Evolutionary conservation across 2,797 vertebrate genomes (phyloP), one percentile per base, ranked within the genome.

Genomic region (Amniataba percoides): DNA sequence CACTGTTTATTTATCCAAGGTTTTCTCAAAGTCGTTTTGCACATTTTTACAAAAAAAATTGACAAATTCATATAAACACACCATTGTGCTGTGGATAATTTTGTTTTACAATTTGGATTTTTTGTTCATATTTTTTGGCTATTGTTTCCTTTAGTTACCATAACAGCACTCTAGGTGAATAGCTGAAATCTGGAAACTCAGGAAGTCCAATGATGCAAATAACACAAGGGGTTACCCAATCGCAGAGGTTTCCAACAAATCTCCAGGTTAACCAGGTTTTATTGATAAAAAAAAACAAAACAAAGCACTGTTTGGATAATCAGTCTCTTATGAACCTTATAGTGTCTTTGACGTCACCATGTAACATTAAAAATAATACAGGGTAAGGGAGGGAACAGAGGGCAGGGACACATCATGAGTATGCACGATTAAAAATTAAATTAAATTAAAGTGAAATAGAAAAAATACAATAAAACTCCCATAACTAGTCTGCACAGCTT

Each of bases 171-270:
- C 7, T 25, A 51, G n/a, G 21, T 43, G 49, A 36, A 40, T 53
- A 31, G n/a, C 25, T 36, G 25, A 61, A 2, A 40, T 36, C 12
- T 21, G 18, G n/a, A 64, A 63, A 57, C 5, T 7, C 6, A 11
- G 4, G 0, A 4, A 15, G 25, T 51, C 42, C 2, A 10, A 23
- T 31, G 0, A 31, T 36, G 43, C 39, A 63, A 60, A 31, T 71
- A 74, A 55, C 51, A 59, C n/a, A 21, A 13, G 25, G 52, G 36
- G 55, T 64, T 36, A 7, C 7, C 36, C 34, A 61, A 59, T 69
- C 46, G 48, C 1, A 16, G 9, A 48, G 23, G 9, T 42, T 81
- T 56, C 42, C 64, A 66, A 58, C 36, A 62, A 51, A 77, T 34
- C 19, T 18, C 4, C 1, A 31, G 18, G 7, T 68, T 67, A 34